Conservation (phyloP, 2,888 invertebrate genomes). For the Dysmachus trigonus region DNA sequence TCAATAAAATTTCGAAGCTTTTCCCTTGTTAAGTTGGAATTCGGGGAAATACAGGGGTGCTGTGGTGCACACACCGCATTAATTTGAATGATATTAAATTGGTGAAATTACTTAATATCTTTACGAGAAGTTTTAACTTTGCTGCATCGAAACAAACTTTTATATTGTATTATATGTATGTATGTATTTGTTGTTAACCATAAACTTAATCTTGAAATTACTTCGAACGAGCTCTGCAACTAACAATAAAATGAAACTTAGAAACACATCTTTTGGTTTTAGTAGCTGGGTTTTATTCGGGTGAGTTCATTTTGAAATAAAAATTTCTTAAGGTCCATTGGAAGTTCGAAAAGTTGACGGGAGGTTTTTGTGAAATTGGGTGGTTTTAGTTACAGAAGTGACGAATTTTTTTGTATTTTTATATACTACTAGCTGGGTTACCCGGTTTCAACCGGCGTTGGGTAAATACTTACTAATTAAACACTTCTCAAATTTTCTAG, state of each 20-base stretch:
- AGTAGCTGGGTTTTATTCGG: no score
- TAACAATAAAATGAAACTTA: background rate
- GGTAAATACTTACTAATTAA: no score
- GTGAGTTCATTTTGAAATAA: no score
- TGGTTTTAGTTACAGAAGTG: no score
- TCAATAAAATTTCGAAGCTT: conserved; percentile 22
- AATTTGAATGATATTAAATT: conserved; percentile 23
- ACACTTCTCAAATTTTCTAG: no score
- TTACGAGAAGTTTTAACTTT: background rate
- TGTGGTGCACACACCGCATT: background rate
- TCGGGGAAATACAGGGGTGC: background rate
- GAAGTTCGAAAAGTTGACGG: no score
- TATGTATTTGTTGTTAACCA: background rate
- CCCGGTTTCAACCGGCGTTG: no score
- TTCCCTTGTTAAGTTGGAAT: background rate
- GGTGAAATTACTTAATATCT: background rate
- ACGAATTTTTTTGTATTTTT: no score
- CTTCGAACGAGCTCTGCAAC: background rate
- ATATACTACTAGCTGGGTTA: no score
- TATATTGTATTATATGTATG: background rate
- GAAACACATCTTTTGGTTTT: background rate
- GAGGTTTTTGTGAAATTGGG: no score
- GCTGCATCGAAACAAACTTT: background rate
- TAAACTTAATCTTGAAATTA: background rate
- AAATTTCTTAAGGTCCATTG: no score